These are phyloP conservation scores for Phymorhynchus buccinoides DNA, from an alignment of 1,140 invertebrate species.

Conservation along the genomic window DNA sequence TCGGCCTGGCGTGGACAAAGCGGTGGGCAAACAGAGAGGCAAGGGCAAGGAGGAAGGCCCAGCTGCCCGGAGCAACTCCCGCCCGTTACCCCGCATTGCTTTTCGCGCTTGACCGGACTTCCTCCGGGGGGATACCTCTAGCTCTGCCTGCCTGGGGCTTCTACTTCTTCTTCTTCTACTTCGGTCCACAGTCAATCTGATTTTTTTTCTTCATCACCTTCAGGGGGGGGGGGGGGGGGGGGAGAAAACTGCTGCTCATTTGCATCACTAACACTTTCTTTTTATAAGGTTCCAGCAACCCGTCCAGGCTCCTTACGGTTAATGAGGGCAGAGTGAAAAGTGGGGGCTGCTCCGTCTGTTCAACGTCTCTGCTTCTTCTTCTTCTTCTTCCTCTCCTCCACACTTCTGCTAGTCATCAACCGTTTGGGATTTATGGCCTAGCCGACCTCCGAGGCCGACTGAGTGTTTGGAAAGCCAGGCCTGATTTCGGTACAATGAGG, in stretches of 20 bases:
- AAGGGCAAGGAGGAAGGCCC: background rate
- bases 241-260: slow-evolving; percentile 33
- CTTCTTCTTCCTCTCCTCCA: background rate
- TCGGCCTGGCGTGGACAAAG: slow-evolving; percentile 37
- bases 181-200: slow-evolving; percentile 32
- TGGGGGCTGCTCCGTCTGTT: background rate
- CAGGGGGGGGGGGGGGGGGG: no score
- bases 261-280: slow-evolving; percentile 27
- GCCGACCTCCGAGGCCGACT: background rate
- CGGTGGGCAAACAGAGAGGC: slow-evolving; percentile 34
- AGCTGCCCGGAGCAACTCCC: no score
- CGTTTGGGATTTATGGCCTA: background rate
- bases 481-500: no score
- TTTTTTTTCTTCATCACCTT: slow-evolving; percentile 24
- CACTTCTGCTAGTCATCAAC: no score
- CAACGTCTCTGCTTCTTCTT: background rate
- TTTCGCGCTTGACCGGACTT: slow-evolving; percentile 29
- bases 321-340: slow-evolving; percentile 12
- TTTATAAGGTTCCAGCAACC: background rate
- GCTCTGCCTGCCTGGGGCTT: no score
- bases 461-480: no score
- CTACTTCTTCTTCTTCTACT: no score
- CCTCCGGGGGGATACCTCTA: background rate
- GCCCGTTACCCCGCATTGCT: background rate
- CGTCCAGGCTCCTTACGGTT: background rate